Percentiles rank a stretch among this genome's conserved stretches.
Evolutionary conservation across 2,113 vertebrate species (phyloP).

Genomic region (Carassius carassius): DNA sequence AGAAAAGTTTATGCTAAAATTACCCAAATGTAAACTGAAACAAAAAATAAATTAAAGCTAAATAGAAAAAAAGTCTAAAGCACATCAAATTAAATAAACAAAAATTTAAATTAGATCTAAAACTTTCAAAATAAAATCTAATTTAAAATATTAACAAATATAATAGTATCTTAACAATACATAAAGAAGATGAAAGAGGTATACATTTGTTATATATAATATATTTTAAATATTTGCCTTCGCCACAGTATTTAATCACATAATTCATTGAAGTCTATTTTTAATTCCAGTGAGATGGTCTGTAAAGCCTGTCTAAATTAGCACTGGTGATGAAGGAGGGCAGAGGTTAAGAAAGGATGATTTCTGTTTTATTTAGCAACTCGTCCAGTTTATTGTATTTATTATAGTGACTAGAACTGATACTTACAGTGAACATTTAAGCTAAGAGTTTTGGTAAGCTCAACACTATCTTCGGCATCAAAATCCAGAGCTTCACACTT

Average conservation of each 20-base stretch:
- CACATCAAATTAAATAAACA: neutral
- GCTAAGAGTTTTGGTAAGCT: constrained; percentile 63
- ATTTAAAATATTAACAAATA: neutral
- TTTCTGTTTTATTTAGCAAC: neutral
- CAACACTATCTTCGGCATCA: constrained; percentile 55
- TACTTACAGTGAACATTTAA: constrained; percentile 82
- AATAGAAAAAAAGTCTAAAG: neutral
- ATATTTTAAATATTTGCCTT: neutral
- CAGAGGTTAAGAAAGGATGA: neutral
- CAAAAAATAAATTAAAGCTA: neutral
- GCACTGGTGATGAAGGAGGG: neutral
- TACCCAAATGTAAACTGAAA: neutral
- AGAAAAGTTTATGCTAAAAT: neutral
- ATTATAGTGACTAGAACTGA: constrained; percentile 49
- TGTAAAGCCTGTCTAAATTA: neutral
- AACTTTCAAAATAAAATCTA: neutral
- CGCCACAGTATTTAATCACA: neutral
- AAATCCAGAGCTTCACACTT: constrained; percentile 76
- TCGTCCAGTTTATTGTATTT: constrained; percentile 37
- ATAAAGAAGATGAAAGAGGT: too few species aligned
- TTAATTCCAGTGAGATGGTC: neutral
- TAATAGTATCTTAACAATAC: neutral
- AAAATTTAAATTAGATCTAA: neutral
- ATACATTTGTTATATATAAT: too few species aligned
- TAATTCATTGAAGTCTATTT: neutral